Conservation (phyloP, 2,888 invertebrate species). For the Drosophila helvetica region DNA sequence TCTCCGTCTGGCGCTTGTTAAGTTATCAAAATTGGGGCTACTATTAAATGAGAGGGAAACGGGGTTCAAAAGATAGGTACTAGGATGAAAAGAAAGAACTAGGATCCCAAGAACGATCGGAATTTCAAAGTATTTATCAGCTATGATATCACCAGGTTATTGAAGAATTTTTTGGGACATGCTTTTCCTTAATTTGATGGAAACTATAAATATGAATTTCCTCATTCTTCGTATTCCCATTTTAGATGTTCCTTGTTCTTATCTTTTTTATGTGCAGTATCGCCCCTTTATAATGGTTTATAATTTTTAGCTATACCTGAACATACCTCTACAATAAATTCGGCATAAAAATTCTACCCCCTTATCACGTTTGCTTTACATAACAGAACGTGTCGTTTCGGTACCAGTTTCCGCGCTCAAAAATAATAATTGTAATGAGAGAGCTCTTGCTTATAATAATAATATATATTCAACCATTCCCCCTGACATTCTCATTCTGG, state of each 20-base stretch:
- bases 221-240: no score
- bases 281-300: no score
- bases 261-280: no score
- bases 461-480: slow-evolving; percentile 10
- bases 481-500: slow-evolving; percentile 22
- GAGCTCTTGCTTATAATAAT: slow-evolving; percentile 12
- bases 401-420: slow-evolving; percentile 20
- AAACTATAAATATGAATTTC: not conserved
- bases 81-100: not conserved
- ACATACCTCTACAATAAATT: no score
- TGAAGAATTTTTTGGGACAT: not conserved
- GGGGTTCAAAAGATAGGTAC: not conserved
- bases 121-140: no score
- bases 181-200: not conserved
- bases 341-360: not conserved
- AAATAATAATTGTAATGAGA: slow-evolving; percentile 37
- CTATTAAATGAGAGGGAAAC: not conserved
- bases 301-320: no score
- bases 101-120: no score
- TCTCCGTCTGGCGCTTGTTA: not conserved
- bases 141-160: not conserved
- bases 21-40: not conserved
- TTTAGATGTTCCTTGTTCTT: no score
- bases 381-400: slow-evolving; percentile 14
- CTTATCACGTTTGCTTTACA: not conserved